Base-by-base conservation (phyloP, 2,113 vertebrate genomes). In the Rhea americana region DNA sequence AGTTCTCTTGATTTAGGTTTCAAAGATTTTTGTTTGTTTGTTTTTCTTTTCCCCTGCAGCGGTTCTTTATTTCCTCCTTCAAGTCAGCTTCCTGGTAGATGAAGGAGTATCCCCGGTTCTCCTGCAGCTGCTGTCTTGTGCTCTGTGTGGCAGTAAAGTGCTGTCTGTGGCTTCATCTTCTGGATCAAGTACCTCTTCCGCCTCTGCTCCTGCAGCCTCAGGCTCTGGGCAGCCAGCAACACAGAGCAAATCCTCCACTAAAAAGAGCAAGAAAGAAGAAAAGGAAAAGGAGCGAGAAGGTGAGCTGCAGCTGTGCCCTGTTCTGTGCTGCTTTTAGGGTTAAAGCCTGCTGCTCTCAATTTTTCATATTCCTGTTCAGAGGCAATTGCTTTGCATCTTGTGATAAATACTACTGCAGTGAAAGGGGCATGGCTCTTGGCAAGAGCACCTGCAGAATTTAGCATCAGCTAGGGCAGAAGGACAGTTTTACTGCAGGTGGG, bases 201-300 rank as follows among this genome's bases (percentile, higher is more conserved):
- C 95, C 76, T 95, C 98, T 2, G 95, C 94, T 45, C 95, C 98
- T 3, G 91, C 93, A 50, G 95, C 97, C 0, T 85, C 98, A 2
- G 79, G 96, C 87, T 95, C 98, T 0, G 98, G 98, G 63, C 99
- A 99, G 95, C 95, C 98, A 3, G 62, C 96, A 9, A 94, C 98
- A 8, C 99, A 99, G 96, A 98, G 98, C 96, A 99, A 99, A 93
- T 99, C 99, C 5, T 98, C 98, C 67, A 98, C 98, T 75, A 99
- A 99, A 96, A 99, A 99, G 96, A 99, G 99, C 98, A 99, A 99
- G 96, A 99, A 99, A 81, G 99, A 99, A 92, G 99, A 99, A 83
- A 99, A 99, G 91, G 99, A 99, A 66, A 99, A 99, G 92, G 99
- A 99, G 50, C 98, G 99, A 96, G 99, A 99, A 37, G 98, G 99